Conservation (phyloP, 1,140 invertebrate species). For the Bemisia tabaci region DNA sequence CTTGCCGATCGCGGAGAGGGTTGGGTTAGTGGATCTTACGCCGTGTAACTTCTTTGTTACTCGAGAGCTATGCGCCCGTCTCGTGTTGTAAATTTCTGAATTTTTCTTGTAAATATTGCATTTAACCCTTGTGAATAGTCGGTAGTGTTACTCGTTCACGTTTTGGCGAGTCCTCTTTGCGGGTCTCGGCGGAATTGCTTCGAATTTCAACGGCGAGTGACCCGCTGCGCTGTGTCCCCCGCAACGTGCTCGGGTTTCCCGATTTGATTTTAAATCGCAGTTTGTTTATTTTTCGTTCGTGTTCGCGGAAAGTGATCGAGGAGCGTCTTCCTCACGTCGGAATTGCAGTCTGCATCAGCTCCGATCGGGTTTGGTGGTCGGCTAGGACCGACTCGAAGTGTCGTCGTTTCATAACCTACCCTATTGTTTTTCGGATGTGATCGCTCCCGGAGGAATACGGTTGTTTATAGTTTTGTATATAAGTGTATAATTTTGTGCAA, state of each 20-base stretch:
- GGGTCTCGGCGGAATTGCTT: no score
- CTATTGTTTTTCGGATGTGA: not conserved
- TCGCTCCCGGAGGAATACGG: not conserved
- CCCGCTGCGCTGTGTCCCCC: no score
- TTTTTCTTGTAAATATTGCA: not conserved
- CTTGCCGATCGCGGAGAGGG: not conserved
- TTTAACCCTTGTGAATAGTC: not conserved
- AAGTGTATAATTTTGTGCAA: not conserved
- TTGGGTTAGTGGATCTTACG: not conserved
- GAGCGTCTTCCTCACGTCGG: no score
- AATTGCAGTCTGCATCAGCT: no score
- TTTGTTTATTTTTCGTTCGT: no score
- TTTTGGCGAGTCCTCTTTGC: no score
- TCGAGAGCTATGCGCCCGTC: not conserved
- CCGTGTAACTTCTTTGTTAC: not conserved
- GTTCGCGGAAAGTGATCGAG: no score
- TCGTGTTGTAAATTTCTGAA: not conserved
- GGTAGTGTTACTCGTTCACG: not conserved
- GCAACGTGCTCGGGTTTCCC: no score
- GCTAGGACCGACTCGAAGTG: no score
- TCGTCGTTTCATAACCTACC: not conserved
- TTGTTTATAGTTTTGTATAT: not conserved
- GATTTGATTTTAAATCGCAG: no score
- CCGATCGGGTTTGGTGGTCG: no score
- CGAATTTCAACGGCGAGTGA: no score